phyloP scores from a whole-genome alignment of 2,113 vertebrate genomes.

The Eudyptes chrysolophus region DNA sequence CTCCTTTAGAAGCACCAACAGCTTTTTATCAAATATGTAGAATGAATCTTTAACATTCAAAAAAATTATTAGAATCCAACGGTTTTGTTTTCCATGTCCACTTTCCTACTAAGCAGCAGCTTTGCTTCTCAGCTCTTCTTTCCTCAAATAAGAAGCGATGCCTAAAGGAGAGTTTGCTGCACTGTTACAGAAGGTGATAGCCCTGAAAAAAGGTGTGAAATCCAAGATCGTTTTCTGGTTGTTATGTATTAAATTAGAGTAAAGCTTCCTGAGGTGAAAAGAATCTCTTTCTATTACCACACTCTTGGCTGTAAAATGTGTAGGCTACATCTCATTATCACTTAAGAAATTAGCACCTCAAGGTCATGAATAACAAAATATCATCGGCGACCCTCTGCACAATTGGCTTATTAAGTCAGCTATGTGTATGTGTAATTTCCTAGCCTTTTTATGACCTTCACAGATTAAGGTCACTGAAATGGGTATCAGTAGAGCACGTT shows the following conservation, averaged over 20 bases:
- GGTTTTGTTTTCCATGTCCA: not conserved
- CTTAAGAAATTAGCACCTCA: not conserved
- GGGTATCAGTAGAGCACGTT: rapidly evolving
- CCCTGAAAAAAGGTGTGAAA: not conserved
- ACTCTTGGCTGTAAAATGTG: not conserved
- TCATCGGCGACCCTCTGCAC: rapidly evolving
- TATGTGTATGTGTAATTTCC: not conserved
- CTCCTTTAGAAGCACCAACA: not conserved
- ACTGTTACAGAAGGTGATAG: not conserved
- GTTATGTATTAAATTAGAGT: not conserved
- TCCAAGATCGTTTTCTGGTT: not conserved
- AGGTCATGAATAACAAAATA: not conserved
- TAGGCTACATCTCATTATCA: not conserved
- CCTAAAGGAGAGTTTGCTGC: not conserved
- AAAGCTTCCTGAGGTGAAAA: not conserved
- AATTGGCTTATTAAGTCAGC: not conserved
- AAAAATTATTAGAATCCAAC: not conserved
- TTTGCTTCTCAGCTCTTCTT: not conserved
- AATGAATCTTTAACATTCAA: not conserved
- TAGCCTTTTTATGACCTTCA: not conserved
- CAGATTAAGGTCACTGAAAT: not conserved
- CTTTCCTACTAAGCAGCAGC: not conserved
- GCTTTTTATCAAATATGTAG: not conserved
- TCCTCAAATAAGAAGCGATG: rapidly evolving
- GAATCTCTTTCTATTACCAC: not conserved